Evolutionary conservation across 1,140 invertebrate genomes (phyloP), one percentile per base, ranked within the genome.

Genomic region (Drosophila carrolli): DNA sequence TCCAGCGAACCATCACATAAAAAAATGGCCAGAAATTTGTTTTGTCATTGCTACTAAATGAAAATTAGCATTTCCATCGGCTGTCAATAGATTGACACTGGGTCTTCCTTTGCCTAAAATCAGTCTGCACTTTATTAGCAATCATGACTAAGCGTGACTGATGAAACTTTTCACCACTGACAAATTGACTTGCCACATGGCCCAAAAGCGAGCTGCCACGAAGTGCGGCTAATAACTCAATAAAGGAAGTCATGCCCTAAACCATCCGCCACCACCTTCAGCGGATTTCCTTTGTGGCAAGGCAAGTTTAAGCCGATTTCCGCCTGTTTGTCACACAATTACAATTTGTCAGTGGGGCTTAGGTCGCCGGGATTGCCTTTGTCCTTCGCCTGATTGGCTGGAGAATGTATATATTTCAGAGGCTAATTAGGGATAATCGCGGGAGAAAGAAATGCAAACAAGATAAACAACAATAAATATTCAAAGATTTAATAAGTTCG

Each of bases 261-360:
- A 44, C 35, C 51, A 14, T 16, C 59, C 65, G 56, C 47, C 29
- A n/a, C 16, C 41, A 40, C 27, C 23, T 58, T 48, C 60, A 27
- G 44, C 29, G 47, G 27, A 51, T 58, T 60, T 46, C 41, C 40
- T 67, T 76, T 77, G 50, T 40, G 54, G 40, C 41, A 44, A 43
- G 56, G 53, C 75, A 57, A 60, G 68, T 63, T 50, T 89, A 89
- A 89, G 84, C 84, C 84, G 85, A 89, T 89, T 89, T 89, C 68
- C 77, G 84, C 80, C 81, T 90, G 81, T 89, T 89, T 84, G 85
- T 82, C 81, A 78, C 85, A 79, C 84, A 89, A 89, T 89, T 89
- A 89, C 84, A 83, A 89, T 89, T 89, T 89, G 84, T 89, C 84
- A 89, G 74, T 61, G 23, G 57, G 57, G 75, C 68, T 78, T 53